Evolutionary conservation across 2,888 invertebrate genomes (phyloP).

Genomic region (Trichogramma dendrolimi): DNA sequence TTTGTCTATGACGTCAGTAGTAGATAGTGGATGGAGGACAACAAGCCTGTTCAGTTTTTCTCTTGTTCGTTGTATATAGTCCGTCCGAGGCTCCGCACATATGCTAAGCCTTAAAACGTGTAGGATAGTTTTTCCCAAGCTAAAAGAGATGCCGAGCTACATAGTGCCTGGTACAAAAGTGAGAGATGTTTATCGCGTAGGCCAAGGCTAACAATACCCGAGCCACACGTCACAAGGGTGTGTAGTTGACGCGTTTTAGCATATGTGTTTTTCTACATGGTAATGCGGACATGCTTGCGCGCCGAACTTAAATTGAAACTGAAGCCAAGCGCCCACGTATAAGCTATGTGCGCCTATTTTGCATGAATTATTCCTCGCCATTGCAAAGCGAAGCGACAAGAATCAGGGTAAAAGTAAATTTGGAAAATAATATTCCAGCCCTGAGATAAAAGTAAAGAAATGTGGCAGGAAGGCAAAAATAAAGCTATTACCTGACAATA

Average conservation of each 20-base stretch:
- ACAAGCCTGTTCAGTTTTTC: conserved; percentile 22
- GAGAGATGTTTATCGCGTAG: not conserved
- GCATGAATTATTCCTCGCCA: no score
- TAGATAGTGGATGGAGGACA: conserved; percentile 7
- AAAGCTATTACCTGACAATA: conserved; percentile 14
- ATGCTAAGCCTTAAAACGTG: not conserved
- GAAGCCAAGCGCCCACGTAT: conserved; percentile 10
- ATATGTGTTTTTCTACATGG: conserved; percentile 48
- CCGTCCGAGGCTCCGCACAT: conserved; percentile 6
- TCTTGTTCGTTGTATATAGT: conserved; percentile 34
- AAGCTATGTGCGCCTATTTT: not conserved
- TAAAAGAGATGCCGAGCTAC: conserved; percentile 14
- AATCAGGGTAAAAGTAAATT: no score
- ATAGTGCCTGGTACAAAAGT: no score
- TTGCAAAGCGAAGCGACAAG: no score
- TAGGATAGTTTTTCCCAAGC: conserved; percentile 2
- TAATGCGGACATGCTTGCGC: conserved; percentile 46
- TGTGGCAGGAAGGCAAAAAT: conserved; percentile 12
- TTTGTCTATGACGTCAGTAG: conserved; percentile 30
- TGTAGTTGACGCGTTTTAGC: conserved; percentile 44
- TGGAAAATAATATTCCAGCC: no score
- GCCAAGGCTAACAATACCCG: not conserved
- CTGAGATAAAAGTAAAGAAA: no score
- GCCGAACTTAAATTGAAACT: conserved; percentile 48
- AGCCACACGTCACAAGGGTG: conserved; percentile 15